These are phyloP conservation scores for Hephaestus fuliginosus DNA, from an alignment of 2,797 vertebrate genomes.

Conservation along the genomic window DNA sequence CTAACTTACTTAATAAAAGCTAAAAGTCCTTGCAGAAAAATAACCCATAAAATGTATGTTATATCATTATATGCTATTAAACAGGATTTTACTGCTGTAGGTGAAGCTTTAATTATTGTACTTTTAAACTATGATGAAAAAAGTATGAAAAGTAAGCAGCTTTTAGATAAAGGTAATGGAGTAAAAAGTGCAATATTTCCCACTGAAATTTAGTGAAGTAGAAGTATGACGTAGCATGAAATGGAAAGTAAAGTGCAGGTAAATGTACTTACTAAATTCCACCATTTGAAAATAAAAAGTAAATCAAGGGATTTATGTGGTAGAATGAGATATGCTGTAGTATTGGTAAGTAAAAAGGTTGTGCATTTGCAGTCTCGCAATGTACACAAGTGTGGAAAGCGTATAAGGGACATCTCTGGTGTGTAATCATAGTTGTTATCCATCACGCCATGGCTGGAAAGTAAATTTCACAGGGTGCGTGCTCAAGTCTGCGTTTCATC, in stretches of 20 bases:
- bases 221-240: not conserved
- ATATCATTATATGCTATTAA: not conserved
- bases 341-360: no score
- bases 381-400: conserved; percentile 9
- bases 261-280: not conserved
- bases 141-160: not conserved
- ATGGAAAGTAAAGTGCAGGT: not conserved
- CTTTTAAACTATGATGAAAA: no score
- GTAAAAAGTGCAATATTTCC: not conserved
- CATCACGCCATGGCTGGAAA: not conserved
- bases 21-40: not conserved
- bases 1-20: not conserved
- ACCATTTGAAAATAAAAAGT: no score
- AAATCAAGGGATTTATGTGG: no score
- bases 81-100: not conserved
- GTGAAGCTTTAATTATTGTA: no score
- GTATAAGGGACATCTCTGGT: not conserved
- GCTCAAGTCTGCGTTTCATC: not conserved
- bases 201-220: not conserved
- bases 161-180: not conserved
- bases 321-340: not conserved
- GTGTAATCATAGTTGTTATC: conserved; percentile 6
- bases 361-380: not conserved
- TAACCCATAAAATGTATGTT: not conserved
- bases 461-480: not conserved